Conservation (phyloP, 2,797 vertebrate genomes). For the Trichosurus vulpecula region DNA sequence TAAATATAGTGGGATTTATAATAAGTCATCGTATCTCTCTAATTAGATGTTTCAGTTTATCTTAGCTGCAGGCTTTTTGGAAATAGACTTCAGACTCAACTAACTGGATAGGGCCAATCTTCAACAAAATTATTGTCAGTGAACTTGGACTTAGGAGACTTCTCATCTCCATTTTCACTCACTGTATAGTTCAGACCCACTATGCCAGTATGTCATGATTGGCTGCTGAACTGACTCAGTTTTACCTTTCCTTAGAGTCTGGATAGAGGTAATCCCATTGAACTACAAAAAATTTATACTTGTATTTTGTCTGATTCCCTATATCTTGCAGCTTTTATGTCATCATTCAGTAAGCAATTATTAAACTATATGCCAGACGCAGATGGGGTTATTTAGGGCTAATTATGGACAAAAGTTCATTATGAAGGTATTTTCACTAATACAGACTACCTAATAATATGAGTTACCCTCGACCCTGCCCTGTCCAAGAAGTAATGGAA, state of each 20-base stretch:
- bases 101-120: not conserved
- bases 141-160: conserved; percentile 5
- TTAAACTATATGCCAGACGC: not conserved
- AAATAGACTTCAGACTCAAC: conserved; percentile 34
- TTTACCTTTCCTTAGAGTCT: too few relatives aligned
- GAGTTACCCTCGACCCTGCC: not conserved
- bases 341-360: not conserved
- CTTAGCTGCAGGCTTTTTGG: not conserved
- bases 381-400: not conserved
- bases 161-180: not conserved
- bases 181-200: too few relatives aligned
- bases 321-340: not conserved
- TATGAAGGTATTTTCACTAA: not conserved
- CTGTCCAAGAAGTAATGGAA: not conserved
- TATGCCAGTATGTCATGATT: too few relatives aligned
- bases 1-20: too few relatives aligned
- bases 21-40: not conserved
- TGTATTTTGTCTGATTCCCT: not conserved
- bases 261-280: not conserved
- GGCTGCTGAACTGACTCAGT: too few relatives aligned
- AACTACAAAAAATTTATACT: not conserved
- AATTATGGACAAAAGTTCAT: not conserved
- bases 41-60: not conserved
- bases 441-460: not conserved
- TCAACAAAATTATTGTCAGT: not conserved